Evolutionary conservation across 2,113 vertebrate genomes (phyloP).

Genomic region (Isichthys henryi): DNA sequence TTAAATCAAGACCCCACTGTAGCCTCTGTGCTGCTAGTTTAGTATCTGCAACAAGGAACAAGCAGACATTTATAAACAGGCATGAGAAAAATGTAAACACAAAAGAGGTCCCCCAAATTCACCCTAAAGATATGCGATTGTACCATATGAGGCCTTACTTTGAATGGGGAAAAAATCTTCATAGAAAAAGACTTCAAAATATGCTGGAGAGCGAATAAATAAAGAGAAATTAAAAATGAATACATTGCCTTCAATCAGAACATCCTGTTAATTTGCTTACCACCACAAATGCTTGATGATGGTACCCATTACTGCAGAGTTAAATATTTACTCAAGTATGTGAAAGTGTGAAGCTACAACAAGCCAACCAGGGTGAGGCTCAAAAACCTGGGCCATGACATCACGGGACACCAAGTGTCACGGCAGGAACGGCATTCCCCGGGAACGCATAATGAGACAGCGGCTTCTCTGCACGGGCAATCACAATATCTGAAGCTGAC

Average conservation of each 20-base stretch:
- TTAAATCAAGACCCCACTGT: no score
- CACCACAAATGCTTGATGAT: not conserved
- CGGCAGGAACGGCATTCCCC: not conserved
- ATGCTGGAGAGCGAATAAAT: not conserved
- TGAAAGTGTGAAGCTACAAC: not conserved
- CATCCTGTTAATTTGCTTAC: not conserved
- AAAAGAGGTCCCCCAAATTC: not conserved
- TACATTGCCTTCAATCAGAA: not conserved
- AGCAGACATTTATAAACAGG: not conserved
- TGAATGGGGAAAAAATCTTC: not conserved
- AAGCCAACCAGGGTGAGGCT: not conserved
- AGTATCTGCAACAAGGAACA: not conserved
- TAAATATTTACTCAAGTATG: not conserved
- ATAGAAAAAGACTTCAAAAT: not conserved
- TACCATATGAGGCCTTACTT: not conserved
- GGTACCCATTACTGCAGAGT: not conserved
- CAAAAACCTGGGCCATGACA: not conserved
- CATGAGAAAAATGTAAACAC: not conserved
- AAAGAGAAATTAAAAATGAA: not conserved
- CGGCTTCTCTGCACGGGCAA: not conserved
- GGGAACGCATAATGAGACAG: not conserved
- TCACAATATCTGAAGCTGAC: not conserved
- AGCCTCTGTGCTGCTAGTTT: no score
- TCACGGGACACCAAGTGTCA: not conserved
- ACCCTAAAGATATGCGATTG: not conserved